Evolutionary conservation across 2,113 vertebrate genomes (phyloP), one percentile per base, ranked within the genome.

Genomic region (Trochalopteron elliotii): DNA sequence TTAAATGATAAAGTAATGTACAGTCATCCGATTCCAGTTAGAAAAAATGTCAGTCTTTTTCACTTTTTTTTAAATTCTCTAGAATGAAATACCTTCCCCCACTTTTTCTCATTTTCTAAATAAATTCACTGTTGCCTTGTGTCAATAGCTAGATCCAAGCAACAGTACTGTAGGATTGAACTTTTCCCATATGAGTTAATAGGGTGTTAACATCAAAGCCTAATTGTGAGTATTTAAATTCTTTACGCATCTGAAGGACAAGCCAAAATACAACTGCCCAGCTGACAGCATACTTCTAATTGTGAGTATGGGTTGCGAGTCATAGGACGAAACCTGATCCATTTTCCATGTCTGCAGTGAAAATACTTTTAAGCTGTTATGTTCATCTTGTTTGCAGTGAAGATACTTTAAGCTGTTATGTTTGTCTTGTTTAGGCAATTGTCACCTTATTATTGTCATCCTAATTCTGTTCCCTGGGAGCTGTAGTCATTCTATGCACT

Each of bases 171-270:
- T 40, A 60, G 64, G 57, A 89, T 16, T 89, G 52, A 80, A 80
- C 52, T 90, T 91, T 71, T 82, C 80, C 42, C 19, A 7, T 89
- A 57, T 10, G 59, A 59, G 33, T 83, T 91, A 89, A 47, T 71
- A 59, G 55, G n/a, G 22, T 90, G 75, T 88, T 94, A 92, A 79
- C 21, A 17, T 92, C 65, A 84, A 70, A 81, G 56, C 47, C 83
- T 93, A 57, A 69, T 89, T 91, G 37, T 60, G 21, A 71, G 28
- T 86, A 40, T 90, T 93, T 92, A 84, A 89, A 89, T 93, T 80
- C 71, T 80, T 79, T 42, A 69, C 39, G 12, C 60, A 92, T 80
- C 33, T 56, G 64, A 94, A 84, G 0, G 7, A 33, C 19, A 33
- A 50, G 61, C 57, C 65, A 80, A 80, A 95, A 80, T 82, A 53